Evolutionary conservation across 2,888 invertebrate genomes (phyloP).

Genomic region (Hipparchia sbordonii): DNA sequence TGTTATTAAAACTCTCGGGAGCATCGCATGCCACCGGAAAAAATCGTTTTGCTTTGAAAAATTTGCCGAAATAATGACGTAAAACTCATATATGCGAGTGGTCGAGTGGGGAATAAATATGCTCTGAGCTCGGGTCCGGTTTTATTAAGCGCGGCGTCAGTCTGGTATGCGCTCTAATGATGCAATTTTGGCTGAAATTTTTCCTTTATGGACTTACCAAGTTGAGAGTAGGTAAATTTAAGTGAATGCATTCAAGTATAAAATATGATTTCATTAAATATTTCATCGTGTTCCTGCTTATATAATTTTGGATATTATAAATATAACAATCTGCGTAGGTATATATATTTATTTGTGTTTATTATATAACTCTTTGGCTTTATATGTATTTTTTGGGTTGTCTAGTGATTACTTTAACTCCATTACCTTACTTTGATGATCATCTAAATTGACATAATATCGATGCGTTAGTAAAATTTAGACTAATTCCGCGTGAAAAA

Average conservation of each 20-base stretch:
- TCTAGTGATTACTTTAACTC: too few relatives aligned
- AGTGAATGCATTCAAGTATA: slow-evolving; percentile 1
- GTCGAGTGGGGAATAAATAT: slow-evolving; percentile 57
- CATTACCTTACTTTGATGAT: too few relatives aligned
- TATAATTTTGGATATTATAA: not conserved
- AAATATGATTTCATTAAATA: not conserved
- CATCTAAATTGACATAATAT: too few relatives aligned
- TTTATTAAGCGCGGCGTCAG: slow-evolving; percentile 58
- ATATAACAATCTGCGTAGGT: too few relatives aligned
- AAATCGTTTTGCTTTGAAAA: slow-evolving; percentile 75
- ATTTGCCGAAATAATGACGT: slow-evolving; percentile 74
- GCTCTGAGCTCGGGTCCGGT: slow-evolving; percentile 47
- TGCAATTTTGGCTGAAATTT: slow-evolving; percentile 40
- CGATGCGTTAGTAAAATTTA: not conserved
- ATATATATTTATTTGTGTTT: too few relatives aligned
- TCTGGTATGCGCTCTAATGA: slow-evolving; percentile 50
- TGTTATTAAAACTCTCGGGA: slow-evolving; percentile 68
- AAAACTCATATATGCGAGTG: slow-evolving; percentile 72
- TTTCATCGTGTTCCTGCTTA: not conserved
- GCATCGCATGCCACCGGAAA: slow-evolving; percentile 55
- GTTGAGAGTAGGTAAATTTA: slow-evolving; percentile 2
- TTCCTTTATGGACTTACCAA: slow-evolving; percentile 22
- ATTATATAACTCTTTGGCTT: too few relatives aligned
- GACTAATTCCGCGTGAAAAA: not conserved
- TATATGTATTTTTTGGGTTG: too few relatives aligned